A percentile compares a stretch with the other conserved stretches of the same genome.
Evolutionary conservation across 2,113 vertebrate genomes (phyloP).

Genomic region (Platysternon megacephalum): DNA sequence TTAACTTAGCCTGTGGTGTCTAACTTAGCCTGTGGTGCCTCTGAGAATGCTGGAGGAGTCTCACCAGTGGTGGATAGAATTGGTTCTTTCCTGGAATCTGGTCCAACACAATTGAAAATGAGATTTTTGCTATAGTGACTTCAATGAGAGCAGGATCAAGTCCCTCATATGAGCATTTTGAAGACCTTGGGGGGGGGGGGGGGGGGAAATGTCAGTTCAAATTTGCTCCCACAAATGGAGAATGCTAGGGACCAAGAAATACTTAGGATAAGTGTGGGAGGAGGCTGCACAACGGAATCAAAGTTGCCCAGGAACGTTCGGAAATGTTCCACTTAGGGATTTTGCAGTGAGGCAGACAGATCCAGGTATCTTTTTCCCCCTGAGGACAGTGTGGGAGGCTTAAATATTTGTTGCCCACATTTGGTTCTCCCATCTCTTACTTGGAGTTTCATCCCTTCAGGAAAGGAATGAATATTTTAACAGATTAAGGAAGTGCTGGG

Average conservation of each 20-base stretch:
- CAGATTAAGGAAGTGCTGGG: neutral
- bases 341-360: neutral
- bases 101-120: neutral
- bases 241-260: fast-evolving
- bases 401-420: neutral
- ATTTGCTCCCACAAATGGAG: neutral
- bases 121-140: fast-evolving
- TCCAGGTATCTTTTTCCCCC: neutral
- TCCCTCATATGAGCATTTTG: fast-evolving
- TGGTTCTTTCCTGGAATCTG: neutral
- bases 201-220: neutral
- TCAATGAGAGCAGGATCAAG: fast-evolving
- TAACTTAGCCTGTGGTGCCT: neutral
- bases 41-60: too few relatives aligned
- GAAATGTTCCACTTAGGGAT: neutral
- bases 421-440: neutral
- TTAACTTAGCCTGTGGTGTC: neutral
- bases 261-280: neutral
- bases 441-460: neutral
- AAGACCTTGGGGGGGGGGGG: neutral
- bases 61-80: neutral
- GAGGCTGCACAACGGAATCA: neutral
- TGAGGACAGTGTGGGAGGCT: fast-evolving
- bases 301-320: neutral
- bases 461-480: neutral